Percentiles rank a stretch among this genome's conserved stretches.
Evolutionary conservation across 2,888 invertebrate species (phyloP).

Genomic region (Metallyticus violacea): DNA sequence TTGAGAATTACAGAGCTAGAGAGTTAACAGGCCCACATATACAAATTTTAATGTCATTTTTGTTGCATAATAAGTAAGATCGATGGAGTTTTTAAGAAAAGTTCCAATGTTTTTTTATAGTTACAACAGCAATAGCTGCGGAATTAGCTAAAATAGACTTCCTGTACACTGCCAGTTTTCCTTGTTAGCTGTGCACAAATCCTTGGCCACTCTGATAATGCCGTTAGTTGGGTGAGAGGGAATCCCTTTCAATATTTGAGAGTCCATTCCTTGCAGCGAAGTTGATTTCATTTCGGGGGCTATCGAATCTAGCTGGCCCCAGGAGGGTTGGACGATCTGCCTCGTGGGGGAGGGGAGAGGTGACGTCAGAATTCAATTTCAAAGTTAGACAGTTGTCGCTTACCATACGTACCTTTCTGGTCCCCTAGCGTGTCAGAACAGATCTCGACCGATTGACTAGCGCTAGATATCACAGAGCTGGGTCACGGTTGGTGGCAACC

Average conservation of each 20-base stretch:
- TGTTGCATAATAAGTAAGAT: too few relatives aligned
- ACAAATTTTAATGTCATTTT: too few relatives aligned
- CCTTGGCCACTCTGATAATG: background rate
- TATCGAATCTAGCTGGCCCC: background rate
- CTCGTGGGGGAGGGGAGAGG: background rate
- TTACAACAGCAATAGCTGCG: too few relatives aligned
- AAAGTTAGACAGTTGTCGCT: background rate
- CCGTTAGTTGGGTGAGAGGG: background rate
- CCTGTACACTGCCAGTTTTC: too few relatives aligned
- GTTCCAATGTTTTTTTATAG: too few relatives aligned
- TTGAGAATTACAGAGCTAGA: too few relatives aligned
- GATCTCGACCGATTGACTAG: background rate
- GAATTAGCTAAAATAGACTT: too few relatives aligned
- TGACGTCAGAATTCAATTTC: slow-evolving; percentile 3
- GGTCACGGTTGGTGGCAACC: too few relatives aligned
- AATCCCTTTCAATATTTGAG: background rate
- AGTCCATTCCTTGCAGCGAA: background rate
- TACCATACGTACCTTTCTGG: background rate
- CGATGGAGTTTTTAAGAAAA: too few relatives aligned
- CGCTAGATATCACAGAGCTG: too few relatives aligned
- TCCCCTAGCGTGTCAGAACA: background rate
- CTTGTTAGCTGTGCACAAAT: too few relatives aligned
- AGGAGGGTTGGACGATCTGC: background rate
- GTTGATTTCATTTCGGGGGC: background rate
- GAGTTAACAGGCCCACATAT: too few relatives aligned